Evolutionary conservation across 53 echinoderm and acorn worm species (phyloP), one percentile per base, ranked within the genome.

Genomic region (Stichopus horrens): DNA sequence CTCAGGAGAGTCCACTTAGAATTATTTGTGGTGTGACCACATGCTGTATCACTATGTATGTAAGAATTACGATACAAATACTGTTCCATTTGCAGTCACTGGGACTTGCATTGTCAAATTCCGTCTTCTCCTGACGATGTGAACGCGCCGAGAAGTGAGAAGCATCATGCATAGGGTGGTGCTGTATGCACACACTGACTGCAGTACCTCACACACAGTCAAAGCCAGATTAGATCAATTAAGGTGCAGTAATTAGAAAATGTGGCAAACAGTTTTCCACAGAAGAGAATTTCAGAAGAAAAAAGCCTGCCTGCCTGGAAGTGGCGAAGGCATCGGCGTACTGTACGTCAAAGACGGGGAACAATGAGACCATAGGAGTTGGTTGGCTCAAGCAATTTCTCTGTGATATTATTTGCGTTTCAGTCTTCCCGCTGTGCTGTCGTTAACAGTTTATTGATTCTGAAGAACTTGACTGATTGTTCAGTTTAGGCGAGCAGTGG

Each of bases 361-460:
- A 16, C 18, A 71, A 71, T 71, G 19, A 71, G 37, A 71, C 19
- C 71, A 71, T 20, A 71, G n/a, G 16, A 71, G 71, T n/a, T 20
- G 37, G 37, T 37, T 37, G 37, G 37, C 37, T 37, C 37, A 37
- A 71, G 71, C 71, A 7, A 71, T 71, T 71, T 4, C 71, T 71
- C 7, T 58, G 20, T 81, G 81, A 16, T 81, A 81, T 81, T 81
- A 81, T 58, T 81, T 81, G 81, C 57, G 8, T 79, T 81, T 57
- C 57, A 75, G 18, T 71, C 71, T 81, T 7, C 53, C 53, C 57
- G 18, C 56, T 81, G 57, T 81, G 18, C 19, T 6, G 53, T 81
- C 81, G 57, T 81, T 81, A 81, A 81, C 56, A 21, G 56, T 81
- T 81, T 81, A 81, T 81, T 81, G 81, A 81, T 81, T 81, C 56